phyloP scores from a whole-genome alignment of 2,113 vertebrate species.

The Trichomycterus rosablanca region DNA sequence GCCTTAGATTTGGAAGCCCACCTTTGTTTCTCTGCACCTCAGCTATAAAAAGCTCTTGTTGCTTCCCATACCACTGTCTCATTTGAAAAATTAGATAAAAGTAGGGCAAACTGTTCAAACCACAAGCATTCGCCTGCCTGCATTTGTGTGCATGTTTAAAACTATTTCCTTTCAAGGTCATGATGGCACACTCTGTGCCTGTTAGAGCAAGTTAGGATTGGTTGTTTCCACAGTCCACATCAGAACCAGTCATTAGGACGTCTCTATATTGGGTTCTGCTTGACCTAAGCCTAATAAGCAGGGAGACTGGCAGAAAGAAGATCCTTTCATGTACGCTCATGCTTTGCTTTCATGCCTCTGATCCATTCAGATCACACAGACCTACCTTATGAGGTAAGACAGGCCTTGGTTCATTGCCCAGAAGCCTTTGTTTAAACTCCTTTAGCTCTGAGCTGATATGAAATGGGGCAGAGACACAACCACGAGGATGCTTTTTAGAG shows the following conservation, averaged over 20 bases:
- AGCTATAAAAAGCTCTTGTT: too few relatives aligned
- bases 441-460: conserved; percentile 5
- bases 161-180: too few relatives aligned
- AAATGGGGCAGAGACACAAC: conserved; percentile 2
- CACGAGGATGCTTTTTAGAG: conserved; percentile 15
- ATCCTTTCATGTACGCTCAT: conserved; percentile 41
- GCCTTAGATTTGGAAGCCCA: too few relatives aligned
- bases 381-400: conserved; percentile 26
- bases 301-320: conserved; percentile 15
- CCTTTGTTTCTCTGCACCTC: too few relatives aligned
- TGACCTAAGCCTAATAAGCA: conserved; percentile 36
- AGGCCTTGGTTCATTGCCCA: neutral
- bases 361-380: conserved; percentile 30
- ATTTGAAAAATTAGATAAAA: too few relatives aligned
- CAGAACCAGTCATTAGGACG: conserved; percentile 42
- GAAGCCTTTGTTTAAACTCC: conserved; percentile 3
- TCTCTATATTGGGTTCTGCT: conserved; percentile 37
- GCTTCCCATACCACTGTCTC: too few relatives aligned
- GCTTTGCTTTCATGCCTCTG: conserved; percentile 40
- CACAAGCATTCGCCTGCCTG: conserved; percentile 1
- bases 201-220: conserved; percentile 1
- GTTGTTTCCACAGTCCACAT: conserved; percentile 30
- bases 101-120: conserved; percentile 51
- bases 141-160: conserved; percentile 40
- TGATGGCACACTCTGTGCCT: too few relatives aligned